phyloP scores from a whole-genome alignment of 92 coral and sea anemone species.

The Palythoa grandis region DNA sequence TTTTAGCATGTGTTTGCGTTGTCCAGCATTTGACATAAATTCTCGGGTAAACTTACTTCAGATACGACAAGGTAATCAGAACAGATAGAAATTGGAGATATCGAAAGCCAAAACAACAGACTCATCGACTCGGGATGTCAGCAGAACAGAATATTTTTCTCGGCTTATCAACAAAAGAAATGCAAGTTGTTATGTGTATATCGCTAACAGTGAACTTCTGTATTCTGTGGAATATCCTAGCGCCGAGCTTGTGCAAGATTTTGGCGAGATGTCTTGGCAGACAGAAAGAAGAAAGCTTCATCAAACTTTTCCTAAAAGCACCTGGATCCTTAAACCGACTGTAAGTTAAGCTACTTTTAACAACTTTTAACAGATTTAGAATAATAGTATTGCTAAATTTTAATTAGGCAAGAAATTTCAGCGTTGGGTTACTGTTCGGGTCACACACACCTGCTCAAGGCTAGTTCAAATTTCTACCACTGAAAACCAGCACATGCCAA shows the following conservation, averaged over 20 bases:
- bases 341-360: conserved; percentile 62
- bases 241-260: conserved; percentile 62
- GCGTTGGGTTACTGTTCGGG: neutral
- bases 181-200: conserved; percentile 54
- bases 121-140: neutral
- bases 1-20: neutral
- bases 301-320: conserved; percentile 18
- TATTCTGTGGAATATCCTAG: conserved; percentile 57
- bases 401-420: neutral
- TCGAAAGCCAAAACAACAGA: neutral
- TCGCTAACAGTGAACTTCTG: conserved; percentile 89
- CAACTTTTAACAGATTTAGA: neutral
- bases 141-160: conserved; percentile 14
- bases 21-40: neutral
- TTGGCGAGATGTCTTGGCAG: conserved; percentile 43
- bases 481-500: neutral
- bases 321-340: conserved; percentile 66
- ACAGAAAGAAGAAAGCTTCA: neutral
- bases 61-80: neutral
- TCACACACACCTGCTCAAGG: too few relatives aligned
- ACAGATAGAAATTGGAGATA: neutral
- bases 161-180: conserved; percentile 50
- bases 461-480: neutral
- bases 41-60: neutral
- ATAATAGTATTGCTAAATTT: neutral